Evolutionary conservation across 2,797 vertebrate genomes (phyloP), one percentile per base, ranked within the genome.

Genomic region (Tokudaia muenninki): DNA sequence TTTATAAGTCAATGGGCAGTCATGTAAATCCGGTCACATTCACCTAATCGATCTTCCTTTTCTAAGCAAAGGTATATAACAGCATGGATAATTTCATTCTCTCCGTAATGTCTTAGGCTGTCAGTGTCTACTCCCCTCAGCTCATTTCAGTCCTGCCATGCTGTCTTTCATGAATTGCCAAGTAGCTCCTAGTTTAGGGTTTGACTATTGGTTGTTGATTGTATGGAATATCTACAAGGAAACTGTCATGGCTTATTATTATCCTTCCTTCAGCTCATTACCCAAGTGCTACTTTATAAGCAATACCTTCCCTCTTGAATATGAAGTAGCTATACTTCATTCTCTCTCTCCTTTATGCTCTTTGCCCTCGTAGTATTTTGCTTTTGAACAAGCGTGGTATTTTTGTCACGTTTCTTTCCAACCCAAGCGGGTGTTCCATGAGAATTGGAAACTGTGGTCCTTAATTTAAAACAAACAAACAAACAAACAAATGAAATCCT

Each of bases 341-440:
- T 80, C 50, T 88, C 70, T 87, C 29, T 81, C 31, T 91, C 34
- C 55, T 19, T 75, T 74, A 81, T 52, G 16, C 13, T 81, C 6
- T 72, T 70, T 94, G 87, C 65, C 83, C 67, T 88, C 34, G 14
- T 29, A 70, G 12, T 1, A 26, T 21, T 90, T 95, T 92, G 79
- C 57, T 59, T 47, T 86, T 55, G 41, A 80, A 57, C 77, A 87
- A 92, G 22, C 41, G 61, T 93, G 47, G 22, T 88, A 1, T 84
- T 90, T 92, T 78, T 34, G 79, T 95, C 55, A 17, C 88, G 26
- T 95, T 72, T 87, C 70, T 91, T 96, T 57, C 70, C n/a, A 44
- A 37, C 4, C 72, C 44, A 34, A 93, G 61, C 90, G 34, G 24
- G 59, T 31, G 0, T 74, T 74, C 29, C 34, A 37, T 44, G 63